phyloP scores from a whole-genome alignment of 2,888 invertebrate species.

The Lissonota sp. region DNA sequence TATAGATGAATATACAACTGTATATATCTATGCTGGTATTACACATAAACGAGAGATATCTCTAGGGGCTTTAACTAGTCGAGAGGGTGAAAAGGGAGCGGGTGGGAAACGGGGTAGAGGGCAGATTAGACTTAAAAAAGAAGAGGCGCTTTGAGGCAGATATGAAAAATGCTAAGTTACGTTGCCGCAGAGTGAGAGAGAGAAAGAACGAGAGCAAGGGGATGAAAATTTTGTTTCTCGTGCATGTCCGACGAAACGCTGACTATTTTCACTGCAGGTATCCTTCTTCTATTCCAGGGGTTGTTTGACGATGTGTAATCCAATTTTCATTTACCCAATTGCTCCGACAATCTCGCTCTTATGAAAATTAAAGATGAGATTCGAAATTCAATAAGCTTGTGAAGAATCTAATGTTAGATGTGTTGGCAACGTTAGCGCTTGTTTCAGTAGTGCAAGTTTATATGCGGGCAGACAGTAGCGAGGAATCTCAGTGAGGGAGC shows the following conservation, averaged over 20 bases:
- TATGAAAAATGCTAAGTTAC: not conserved
- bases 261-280: constrained; percentile 52
- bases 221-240: constrained; percentile 20
- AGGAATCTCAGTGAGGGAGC: no score
- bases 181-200: not conserved
- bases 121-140: not conserved
- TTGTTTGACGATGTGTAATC: not conserved
- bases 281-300: constrained; percentile 24
- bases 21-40: not conserved
- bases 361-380: no score
- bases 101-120: not conserved
- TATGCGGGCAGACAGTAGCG: no score
- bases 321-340: no score
- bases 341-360: no score
- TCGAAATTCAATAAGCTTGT: no score
- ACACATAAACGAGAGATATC: constrained; percentile 28
- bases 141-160: not conserved
- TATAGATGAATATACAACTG: no score
- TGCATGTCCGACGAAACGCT: constrained; percentile 55
- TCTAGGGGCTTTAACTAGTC: constrained; percentile 11
- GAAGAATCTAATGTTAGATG: no score
- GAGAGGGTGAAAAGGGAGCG: not conserved
- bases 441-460: no score
- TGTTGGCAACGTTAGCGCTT: no score
- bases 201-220: not conserved